Evolutionary conservation across 2,113 vertebrate species (phyloP).

Genomic region (Gorsachius goisagi): DNA sequence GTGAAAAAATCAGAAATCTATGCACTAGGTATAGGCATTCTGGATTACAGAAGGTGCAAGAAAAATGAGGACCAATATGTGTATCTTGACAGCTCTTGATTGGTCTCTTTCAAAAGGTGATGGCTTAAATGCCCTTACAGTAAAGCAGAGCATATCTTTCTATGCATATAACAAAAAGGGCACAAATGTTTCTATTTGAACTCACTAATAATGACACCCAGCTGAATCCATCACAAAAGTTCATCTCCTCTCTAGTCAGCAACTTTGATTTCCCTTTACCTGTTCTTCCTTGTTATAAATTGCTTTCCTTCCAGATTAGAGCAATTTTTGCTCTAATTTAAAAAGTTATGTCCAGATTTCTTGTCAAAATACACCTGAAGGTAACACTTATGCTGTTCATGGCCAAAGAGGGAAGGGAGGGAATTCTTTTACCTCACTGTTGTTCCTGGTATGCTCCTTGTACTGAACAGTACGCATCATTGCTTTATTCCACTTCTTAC

Average conservation of each 20-base stretch:
- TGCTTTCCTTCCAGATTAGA: not conserved
- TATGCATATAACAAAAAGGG: not conserved
- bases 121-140: not conserved
- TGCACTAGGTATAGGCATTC: not conserved
- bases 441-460: not conserved
- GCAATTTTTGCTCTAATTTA: not conserved
- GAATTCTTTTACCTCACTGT: not conserved
- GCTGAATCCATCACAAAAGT: not conserved
- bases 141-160: not conserved
- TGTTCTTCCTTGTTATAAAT: not conserved
- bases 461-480: not conserved
- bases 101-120: not conserved
- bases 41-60: not conserved
- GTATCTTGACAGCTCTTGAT: not conserved
- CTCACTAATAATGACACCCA: not conserved
- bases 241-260: not conserved
- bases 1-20: not conserved
- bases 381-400: not conserved
- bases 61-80: not conserved
- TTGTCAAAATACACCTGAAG: not conserved
- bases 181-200: not conserved
- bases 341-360: not conserved
- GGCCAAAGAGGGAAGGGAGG: not conserved
- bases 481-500: not conserved
- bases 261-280: not conserved